Evolutionary conservation across 2,113 vertebrate species (phyloP), one percentile per base, ranked within the genome.

Genomic region (Vulpes vulpes): DNA sequence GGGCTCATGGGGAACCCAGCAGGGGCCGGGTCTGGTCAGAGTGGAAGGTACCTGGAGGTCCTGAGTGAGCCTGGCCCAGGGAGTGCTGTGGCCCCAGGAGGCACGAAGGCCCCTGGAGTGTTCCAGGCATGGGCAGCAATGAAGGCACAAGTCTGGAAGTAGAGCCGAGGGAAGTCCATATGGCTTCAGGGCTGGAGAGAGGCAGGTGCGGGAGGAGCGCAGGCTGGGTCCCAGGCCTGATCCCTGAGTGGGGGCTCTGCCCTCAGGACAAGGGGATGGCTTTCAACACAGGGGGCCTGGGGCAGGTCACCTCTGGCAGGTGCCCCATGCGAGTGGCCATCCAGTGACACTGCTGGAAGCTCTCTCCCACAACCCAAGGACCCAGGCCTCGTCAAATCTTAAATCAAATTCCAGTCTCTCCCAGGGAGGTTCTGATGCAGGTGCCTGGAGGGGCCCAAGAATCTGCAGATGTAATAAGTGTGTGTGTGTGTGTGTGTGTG

Each of bases 291-390:
- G n/a, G 10, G 11, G 11, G 23, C 17, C 23, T 32, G n/a, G 32
- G 23, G 0, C 22, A 32, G 92, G 32, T 27, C 55, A 32, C 10
- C n/a, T n/a, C 23, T 38, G 74, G 11, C 74, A 35, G 59, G 4
- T 27, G 32, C 69, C 64, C 23, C 11, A 9, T 0, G 2, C 0
- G 9, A 27, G 71, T 3, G 15, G 69, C 20, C 27, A 0, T 20
- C 27, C 8, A n/a, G 35, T 8, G 55, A 62, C n/a, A 9, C 11
- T 67, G 10, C 55, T 35, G 15, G 32, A 55, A 65, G n/a, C 23
- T 64, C 55, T 43, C 38, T 17, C 15, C 16, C 35, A 11, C 5
- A 60, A 10, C 27, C 22, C 1, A 8, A 15, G 35, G 25, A 3
- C 49, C 30, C 7, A 0, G 80, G 11, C n/a, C 64, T n/a, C 32